Conservation (phyloP, 2,797 vertebrate genomes). For the Crocodylus rhombifer region DNA sequence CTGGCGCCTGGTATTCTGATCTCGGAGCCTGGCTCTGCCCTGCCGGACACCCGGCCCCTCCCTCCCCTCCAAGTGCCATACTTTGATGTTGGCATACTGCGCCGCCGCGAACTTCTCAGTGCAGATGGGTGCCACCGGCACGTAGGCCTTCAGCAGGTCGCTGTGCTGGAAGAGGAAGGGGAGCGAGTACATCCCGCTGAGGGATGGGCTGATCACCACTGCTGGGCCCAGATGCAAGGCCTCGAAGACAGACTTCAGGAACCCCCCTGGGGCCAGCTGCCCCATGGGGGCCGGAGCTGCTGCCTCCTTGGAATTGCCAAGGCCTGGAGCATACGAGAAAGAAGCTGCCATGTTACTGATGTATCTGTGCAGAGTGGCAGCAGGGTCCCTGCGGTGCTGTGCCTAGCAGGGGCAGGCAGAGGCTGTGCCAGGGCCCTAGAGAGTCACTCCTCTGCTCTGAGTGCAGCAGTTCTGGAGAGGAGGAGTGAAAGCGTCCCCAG, state of each 20-base stretch:
- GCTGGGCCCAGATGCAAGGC: constrained; percentile 83
- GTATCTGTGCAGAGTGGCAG: rapidly evolving
- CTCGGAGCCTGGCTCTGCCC: neutral
- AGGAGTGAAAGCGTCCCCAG: neutral
- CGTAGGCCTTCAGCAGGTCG: constrained; percentile 86
- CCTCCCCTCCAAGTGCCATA: constrained; percentile 53
- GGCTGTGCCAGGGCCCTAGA: neutral
- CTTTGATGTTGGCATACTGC: constrained; percentile 89
- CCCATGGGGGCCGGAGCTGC: constrained; percentile 83
- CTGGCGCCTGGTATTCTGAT: too few relatives aligned
- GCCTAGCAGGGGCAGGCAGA: neutral
- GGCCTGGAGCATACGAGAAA: constrained; percentile 78
- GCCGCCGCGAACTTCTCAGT: constrained; percentile 89
- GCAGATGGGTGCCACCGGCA: constrained; percentile 96
- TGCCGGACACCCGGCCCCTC: neutral
- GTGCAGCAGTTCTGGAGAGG: neutral
- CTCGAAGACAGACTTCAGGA: constrained; percentile 88
- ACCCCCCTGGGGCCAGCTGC: constrained; percentile 85
- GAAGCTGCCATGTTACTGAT: neutral
- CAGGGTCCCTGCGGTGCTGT: too few relatives aligned
- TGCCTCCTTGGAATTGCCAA: constrained; percentile 88
- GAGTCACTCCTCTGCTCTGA: neutral
- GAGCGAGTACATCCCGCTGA: constrained; percentile 97
- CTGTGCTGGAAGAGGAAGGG: constrained; percentile 90
- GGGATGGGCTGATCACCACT: constrained; percentile 93